These are phyloP conservation scores for Lobophora halterata DNA, from an alignment of 2,888 invertebrate genomes.

Conservation along the genomic window DNA sequence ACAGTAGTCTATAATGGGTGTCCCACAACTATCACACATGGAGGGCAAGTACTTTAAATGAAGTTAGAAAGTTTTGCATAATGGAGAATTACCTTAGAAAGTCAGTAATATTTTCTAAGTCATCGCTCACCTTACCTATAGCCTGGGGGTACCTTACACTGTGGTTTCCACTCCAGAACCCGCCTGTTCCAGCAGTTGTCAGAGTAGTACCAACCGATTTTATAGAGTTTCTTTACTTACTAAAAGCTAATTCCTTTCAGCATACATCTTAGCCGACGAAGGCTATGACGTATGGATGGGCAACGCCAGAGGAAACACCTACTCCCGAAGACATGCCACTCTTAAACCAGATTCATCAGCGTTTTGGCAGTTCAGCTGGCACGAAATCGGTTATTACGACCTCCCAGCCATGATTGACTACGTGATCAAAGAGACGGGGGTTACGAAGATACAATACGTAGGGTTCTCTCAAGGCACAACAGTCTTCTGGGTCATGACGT, in stretches of 20 bases:
- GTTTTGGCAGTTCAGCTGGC: conserved; percentile 83
- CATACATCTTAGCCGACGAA: conserved; percentile 83
- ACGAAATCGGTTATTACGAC: conserved; percentile 88
- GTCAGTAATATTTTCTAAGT: too few relatives aligned
- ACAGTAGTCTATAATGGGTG: too few relatives aligned
- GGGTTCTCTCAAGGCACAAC: conserved; percentile 88
- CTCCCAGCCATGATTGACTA: conserved; percentile 88
- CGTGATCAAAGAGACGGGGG: conserved; percentile 76
- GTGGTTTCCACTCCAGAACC: too few relatives aligned
- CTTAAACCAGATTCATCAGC: conserved; percentile 53
- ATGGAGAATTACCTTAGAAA: too few relatives aligned
- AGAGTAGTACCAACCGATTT: too few relatives aligned
- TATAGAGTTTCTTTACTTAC: too few relatives aligned
- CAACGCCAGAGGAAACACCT: conserved; percentile 90
- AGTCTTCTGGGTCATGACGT: conserved; percentile 81
- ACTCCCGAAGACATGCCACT: conserved; percentile 82
- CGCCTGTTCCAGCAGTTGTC: too few relatives aligned
- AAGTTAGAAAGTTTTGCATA: too few relatives aligned
- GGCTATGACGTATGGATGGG: conserved; percentile 93
- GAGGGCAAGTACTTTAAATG: too few relatives aligned
- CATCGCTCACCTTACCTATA: too few relatives aligned
- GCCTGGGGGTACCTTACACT: too few relatives aligned
- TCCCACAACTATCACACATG: too few relatives aligned
- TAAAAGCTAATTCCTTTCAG: conserved; percentile 68
- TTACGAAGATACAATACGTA: conserved; percentile 82